Evolutionary conservation across 1,140 invertebrate genomes (phyloP).

Genomic region (Glomeris maerens): DNA sequence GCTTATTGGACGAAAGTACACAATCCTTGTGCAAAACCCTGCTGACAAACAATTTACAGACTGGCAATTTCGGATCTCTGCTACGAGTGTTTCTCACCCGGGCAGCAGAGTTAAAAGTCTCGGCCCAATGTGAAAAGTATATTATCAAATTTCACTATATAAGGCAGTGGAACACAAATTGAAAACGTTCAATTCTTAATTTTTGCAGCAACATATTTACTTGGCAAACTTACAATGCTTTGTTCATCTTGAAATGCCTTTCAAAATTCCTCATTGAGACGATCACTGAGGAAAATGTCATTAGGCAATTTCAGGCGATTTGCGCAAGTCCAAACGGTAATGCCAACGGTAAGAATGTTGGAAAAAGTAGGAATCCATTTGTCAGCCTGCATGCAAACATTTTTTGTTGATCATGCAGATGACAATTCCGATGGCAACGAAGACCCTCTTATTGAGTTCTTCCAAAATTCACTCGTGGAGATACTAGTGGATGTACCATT

Average conservation of each 20-base stretch:
- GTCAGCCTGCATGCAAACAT: too few species aligned
- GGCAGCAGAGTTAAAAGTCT: slow-evolving; percentile 59
- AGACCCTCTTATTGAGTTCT: slow-evolving; percentile 14
- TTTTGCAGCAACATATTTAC: slow-evolving; percentile 67
- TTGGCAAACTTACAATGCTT: slow-evolving; percentile 88
- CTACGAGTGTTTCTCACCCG: slow-evolving; percentile 67
- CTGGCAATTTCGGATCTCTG: slow-evolving; percentile 73
- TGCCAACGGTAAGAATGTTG: too few species aligned
- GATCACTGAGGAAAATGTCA: slow-evolving; percentile 37
- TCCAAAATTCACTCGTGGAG: slow-evolving; percentile 50
- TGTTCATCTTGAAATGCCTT: slow-evolving; percentile 77
- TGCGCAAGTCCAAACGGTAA: slow-evolving; percentile 4
- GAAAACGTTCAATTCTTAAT: not conserved
- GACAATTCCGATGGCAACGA: too few species aligned
- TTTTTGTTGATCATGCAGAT: too few species aligned
- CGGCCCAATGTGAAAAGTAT: slow-evolving; percentile 74
- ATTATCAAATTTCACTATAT: not conserved
- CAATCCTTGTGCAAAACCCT: slow-evolving; percentile 56
- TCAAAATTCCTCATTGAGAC: slow-evolving; percentile 70
- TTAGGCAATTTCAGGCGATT: slow-evolving; percentile 33
- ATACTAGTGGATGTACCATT: slow-evolving; percentile 63
- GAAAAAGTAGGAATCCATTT: too few species aligned
- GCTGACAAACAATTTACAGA: slow-evolving; percentile 59
- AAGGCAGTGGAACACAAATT: not conserved
- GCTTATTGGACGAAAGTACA: slow-evolving; percentile 61